Conservation (phyloP, 2,113 vertebrate species). For the Gymnogyps californianus region DNA sequence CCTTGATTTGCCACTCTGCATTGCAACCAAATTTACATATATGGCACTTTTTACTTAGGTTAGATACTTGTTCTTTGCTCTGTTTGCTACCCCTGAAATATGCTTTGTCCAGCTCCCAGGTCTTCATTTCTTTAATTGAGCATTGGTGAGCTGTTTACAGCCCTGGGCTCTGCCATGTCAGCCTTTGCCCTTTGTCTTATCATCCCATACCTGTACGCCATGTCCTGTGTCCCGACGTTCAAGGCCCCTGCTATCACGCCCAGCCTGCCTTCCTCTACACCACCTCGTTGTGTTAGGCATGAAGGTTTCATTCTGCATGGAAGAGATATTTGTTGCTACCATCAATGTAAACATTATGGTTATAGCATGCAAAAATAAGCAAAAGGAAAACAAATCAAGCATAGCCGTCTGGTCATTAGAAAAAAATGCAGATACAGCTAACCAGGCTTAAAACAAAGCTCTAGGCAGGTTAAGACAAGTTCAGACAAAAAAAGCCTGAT, state of each 20-base stretch:
- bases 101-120: background rate
- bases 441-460: background rate
- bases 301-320: background rate
- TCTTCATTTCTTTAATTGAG: background rate
- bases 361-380: background rate
- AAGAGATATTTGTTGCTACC: background rate
- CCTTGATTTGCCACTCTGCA: background rate
- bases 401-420: background rate
- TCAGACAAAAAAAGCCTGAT: background rate
- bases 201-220: fast-evolving
- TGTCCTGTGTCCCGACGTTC: background rate
- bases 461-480: background rate
- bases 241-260: background rate
- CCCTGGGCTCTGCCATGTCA: background rate
- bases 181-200: background rate
- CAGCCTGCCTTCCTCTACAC: background rate
- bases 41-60: background rate
- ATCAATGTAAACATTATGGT: background rate
- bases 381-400: background rate
- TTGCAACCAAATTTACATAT: background rate
- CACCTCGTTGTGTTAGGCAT: background rate
- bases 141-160: background rate
- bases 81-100: background rate
- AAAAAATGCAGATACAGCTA: background rate
- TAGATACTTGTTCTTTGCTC: background rate